These are phyloP conservation scores for Oscheius onirici DNA, from an alignment of 2,888 invertebrate species.

Conservation along the genomic window DNA sequence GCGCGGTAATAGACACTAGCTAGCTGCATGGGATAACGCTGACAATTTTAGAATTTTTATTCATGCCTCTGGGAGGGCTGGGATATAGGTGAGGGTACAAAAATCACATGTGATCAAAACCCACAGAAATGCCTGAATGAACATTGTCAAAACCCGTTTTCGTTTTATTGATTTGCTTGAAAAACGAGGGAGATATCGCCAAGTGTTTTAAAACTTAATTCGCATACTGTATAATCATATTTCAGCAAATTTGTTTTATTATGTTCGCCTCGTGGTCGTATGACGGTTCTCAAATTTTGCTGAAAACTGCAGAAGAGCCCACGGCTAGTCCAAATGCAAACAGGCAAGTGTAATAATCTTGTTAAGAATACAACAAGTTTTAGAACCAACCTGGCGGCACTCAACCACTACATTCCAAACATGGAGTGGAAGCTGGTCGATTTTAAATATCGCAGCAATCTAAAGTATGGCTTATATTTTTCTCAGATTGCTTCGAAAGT, in stretches of 20 bases:
- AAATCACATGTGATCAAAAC: no score
- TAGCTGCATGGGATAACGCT: no score
- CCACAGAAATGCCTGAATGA: neutral
- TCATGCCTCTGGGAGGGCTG: no score
- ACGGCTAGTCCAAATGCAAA: slow-evolving; percentile 49
- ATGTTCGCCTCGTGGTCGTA: slow-evolving; percentile 70
- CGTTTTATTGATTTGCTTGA: no score
- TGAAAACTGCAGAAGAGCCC: slow-evolving; percentile 56
- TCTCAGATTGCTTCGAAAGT: no score
- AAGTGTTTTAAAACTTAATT: no score
- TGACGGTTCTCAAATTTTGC: slow-evolving; percentile 67
- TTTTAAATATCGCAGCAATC: slow-evolving; percentile 61
- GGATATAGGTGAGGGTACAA: no score
- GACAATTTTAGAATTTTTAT: no score
- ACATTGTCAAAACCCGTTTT: no score
- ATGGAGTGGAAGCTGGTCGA: slow-evolving; percentile 70
- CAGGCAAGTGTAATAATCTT: slow-evolving; percentile 23
- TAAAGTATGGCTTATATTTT: slow-evolving; percentile 49
- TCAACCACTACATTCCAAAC: slow-evolving; percentile 70
- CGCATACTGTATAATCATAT: no score
- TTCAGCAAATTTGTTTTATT: slow-evolving; percentile 67
- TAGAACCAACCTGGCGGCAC: slow-evolving; percentile 56
- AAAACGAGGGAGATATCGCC: no score
- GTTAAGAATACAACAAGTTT: slow-evolving; percentile 15
- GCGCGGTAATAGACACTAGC: no score